Evolutionary conservation across 2,888 invertebrate genomes (phyloP), one percentile per base, ranked within the genome.

Genomic region (Melangyna quadrimaculata): DNA sequence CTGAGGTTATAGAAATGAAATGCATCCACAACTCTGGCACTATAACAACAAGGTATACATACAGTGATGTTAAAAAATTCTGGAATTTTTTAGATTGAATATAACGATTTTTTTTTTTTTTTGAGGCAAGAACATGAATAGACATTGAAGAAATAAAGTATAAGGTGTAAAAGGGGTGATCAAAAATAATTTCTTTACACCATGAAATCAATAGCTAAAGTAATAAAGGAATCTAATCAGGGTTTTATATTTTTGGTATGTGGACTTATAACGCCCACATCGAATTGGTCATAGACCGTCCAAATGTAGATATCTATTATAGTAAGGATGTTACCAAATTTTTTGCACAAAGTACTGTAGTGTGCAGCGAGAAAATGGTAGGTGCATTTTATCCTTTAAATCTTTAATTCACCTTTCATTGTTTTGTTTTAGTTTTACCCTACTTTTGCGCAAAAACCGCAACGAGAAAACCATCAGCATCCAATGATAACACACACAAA

Each of bases 381-480:
- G 19, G 27, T 69, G 40, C 61, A 59, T 74, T 69, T 70, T 27
- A 70, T 77, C 27, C 57, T 57, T 27, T 43, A 71, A 82, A 67
- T 82, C 72, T 61, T 67, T 72, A 72, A 82, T 67, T 78, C 67
- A 51, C 35, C 40, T 53, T 59, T 59, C 57, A 81, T 67, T 77
- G 71, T 53, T 40, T 55, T 73, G 63, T 40, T 67, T 40, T 17
- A 40, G 29, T 40, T 35, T 75, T 40, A 40, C 17, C 40, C 32
- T 55, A 71, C 35, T 65, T 75, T 74, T 75, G n/a, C 24, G 24
- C n/a, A 70, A 45, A 65, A 73, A 75, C 70, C 45, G 37, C 63
- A 79, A 43, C 19, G 14, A 59, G 37, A 45, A 73, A 53, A 35
- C 67, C 40, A 27, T 45, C 43, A 43, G 10, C 43, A 59, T 29